Conservation (phyloP, 2,113 vertebrate species). For the Notechis scutatus region DNA sequence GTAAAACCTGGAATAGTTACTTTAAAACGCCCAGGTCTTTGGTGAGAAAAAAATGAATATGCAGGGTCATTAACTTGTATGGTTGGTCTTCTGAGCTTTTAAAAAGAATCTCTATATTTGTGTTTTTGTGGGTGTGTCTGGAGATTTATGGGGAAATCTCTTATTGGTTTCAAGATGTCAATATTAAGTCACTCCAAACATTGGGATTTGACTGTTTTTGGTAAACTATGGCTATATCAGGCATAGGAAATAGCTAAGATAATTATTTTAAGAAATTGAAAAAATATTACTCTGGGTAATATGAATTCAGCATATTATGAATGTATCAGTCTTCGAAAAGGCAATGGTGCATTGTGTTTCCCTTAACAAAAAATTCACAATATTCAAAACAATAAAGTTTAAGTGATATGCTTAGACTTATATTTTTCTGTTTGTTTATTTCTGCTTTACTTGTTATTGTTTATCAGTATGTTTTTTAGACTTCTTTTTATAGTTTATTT, state of each 20-base stretch:
- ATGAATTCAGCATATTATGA: not conserved
- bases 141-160: not conserved
- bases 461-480: not conserved
- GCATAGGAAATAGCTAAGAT: not conserved
- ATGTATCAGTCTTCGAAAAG: not conserved
- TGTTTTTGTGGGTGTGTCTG: not conserved
- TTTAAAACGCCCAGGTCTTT: not conserved
- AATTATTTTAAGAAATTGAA: not conserved
- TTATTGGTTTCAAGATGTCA: not conserved
- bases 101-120: not conserved
- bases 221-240: not conserved
- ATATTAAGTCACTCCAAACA: not conserved
- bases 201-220: not conserved
- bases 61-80: not conserved
- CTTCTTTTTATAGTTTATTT: not conserved
- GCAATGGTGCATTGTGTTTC: not conserved
- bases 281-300: not conserved
- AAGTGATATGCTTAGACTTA: not conserved
- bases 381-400: not conserved
- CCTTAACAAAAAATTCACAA: not conserved
- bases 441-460: not conserved
- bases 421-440: not conserved
- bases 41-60: not conserved
- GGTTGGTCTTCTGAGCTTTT: not conserved
- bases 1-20: not conserved